These are phyloP conservation scores for Balearica regulorum DNA, from an alignment of 2,797 vertebrate species.

Conservation along the genomic window DNA sequence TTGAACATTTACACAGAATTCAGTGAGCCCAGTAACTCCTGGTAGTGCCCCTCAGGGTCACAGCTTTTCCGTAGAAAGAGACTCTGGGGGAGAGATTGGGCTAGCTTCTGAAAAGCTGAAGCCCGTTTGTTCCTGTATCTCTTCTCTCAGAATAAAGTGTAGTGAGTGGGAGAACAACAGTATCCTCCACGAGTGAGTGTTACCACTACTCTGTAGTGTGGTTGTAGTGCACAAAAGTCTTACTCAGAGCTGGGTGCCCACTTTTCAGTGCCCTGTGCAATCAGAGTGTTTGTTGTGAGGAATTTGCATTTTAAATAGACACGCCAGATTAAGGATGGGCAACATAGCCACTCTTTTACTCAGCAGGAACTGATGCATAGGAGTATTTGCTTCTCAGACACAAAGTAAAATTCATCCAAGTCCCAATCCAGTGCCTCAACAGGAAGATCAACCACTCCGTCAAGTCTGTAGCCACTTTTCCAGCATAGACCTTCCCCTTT, in stretches of 20 bases:
- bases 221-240: background rate
- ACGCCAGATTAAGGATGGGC: background rate
- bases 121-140: background rate
- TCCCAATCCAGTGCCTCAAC: background rate
- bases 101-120: background rate
- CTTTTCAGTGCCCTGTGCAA: background rate
- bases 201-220: background rate
- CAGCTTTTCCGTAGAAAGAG: background rate
- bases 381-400: background rate
- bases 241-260: background rate
- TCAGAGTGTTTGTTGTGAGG: background rate
- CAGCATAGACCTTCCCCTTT: background rate
- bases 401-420: constrained; percentile 1
- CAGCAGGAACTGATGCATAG: background rate
- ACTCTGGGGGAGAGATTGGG: background rate
- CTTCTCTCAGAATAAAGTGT: background rate
- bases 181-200: background rate
- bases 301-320: constrained; percentile 1
- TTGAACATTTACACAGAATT: background rate
- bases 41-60: background rate
- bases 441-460: background rate
- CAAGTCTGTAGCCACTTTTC: background rate
- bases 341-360: background rate
- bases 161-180: background rate
- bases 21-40: background rate